Conservation (phyloP, 2,888 invertebrate genomes). For the Erannis defoliaria region DNA sequence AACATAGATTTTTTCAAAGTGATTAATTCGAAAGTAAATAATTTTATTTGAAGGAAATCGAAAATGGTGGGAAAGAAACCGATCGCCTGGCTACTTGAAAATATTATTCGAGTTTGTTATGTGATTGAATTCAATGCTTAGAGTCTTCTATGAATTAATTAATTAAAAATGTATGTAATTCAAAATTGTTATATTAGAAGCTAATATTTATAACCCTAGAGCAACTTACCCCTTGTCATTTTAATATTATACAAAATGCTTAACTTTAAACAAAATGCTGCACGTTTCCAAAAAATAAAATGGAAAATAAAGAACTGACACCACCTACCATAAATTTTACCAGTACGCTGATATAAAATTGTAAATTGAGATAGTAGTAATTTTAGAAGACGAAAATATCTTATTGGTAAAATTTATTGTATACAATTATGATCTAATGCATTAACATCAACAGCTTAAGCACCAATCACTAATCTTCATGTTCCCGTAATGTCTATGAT, state of each 20-base stretch:
- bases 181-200: conserved; percentile 31
- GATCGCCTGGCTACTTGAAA: conserved; percentile 29
- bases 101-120: conserved; percentile 23
- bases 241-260: conserved; percentile 56
- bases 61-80: conserved; percentile 6
- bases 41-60: conserved; percentile 35
- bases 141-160: conserved; percentile 7
- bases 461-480: conserved; percentile 28
- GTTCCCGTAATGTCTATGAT: conserved; percentile 5
- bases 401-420: conserved; percentile 20
- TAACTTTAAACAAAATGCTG: conserved; percentile 50
- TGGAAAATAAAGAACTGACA: conserved; percentile 43
- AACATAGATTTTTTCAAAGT: conserved; percentile 80
- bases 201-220: conserved; percentile 44
- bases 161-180: conserved; percentile 18
- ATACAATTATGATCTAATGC: conserved; percentile 29
- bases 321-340: conserved; percentile 9
- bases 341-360: not conserved
- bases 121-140: conserved; percentile 27
- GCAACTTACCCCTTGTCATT: conserved; percentile 74
- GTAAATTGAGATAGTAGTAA: conserved; percentile 7
- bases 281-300: conserved; percentile 55
- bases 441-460: conserved; percentile 32
- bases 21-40: conserved; percentile 70
- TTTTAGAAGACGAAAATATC: not conserved